Percentiles rank a stretch among this genome's conserved stretches.
Evolutionary conservation across 2,888 invertebrate genomes (phyloP).

Genomic region (Eurytoma adleriae): DNA sequence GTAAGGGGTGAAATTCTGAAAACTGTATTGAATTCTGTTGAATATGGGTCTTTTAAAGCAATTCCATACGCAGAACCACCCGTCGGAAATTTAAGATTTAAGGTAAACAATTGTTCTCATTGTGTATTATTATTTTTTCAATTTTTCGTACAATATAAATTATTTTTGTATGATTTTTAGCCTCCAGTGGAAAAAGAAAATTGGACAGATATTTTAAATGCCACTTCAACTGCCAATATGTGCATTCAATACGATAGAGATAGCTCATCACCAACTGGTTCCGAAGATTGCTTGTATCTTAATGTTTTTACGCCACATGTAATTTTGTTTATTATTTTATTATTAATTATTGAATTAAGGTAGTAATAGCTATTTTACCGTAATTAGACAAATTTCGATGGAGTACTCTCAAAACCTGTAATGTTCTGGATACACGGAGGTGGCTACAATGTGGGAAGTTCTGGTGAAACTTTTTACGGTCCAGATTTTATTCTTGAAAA

Average conservation of each 20-base stretch:
- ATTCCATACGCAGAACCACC: slow-evolving; percentile 65
- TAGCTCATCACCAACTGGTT: slow-evolving; percentile 19
- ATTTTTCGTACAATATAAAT: background rate
- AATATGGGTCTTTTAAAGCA: slow-evolving; percentile 63
- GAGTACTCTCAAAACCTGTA: slow-evolving; percentile 48
- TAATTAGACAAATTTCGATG: background rate
- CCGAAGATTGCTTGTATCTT: slow-evolving; percentile 59
- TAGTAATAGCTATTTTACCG: background rate
- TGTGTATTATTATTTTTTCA: background rate
- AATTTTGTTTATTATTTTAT: background rate
- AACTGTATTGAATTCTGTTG: slow-evolving; percentile 53
- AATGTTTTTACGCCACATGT: slow-evolving; percentile 57
- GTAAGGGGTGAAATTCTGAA: slow-evolving; percentile 61
- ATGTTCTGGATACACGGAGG: slow-evolving; percentile 60
- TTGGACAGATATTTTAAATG: slow-evolving; percentile 54
- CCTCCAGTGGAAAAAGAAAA: slow-evolving; percentile 55
- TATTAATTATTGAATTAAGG: background rate
- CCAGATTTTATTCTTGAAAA: slow-evolving; percentile 58
- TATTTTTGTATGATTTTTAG: slow-evolving; percentile 37
- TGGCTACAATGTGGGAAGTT: slow-evolving; percentile 48
- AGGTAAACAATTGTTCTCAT: slow-evolving; percentile 55
- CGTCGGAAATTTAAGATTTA: slow-evolving; percentile 61
- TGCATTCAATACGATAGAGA: slow-evolving; percentile 48
- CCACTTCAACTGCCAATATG: slow-evolving; percentile 39
- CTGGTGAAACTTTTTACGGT: slow-evolving; percentile 34